Percentiles rank a stretch among this genome's conserved stretches.
Conservation (phyloP, 2,888 invertebrate genomes). For the Nasonovia ribisnigri region DNA sequence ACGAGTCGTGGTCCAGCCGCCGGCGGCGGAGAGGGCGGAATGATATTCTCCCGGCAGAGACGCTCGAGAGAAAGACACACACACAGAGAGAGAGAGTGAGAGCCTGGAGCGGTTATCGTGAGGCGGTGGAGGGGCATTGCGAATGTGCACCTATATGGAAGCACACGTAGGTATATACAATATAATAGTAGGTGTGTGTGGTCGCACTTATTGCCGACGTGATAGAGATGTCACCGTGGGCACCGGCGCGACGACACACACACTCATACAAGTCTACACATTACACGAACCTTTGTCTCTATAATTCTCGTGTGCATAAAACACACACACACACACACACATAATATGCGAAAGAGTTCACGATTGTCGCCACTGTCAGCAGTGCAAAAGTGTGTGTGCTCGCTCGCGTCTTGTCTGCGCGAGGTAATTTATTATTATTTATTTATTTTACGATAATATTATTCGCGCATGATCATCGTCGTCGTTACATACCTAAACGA, state of each 20-base stretch:
- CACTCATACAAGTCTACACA: neutral
- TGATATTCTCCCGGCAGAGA: neutral
- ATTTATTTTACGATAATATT: conserved; percentile 55
- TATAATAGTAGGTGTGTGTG: conserved; percentile 55
- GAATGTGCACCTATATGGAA: neutral
- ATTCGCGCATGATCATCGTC: conserved; percentile 30
- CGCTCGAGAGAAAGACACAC: neutral
- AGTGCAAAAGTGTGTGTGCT: neutral
- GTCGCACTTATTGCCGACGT: conserved; percentile 62
- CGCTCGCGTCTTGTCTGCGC: conserved; percentile 12
- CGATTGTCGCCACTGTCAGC: conserved; percentile 10
- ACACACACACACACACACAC: neutral
- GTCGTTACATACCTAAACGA: neutral
- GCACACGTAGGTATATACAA: neutral
- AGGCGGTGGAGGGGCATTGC: neutral
- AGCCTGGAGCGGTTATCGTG: neutral
- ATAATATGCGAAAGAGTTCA: neutral
- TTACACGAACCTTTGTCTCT: conserved; percentile 39
- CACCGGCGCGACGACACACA: conserved; percentile 32
- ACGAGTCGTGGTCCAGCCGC: neutral
- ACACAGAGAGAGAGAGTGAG: neutral
- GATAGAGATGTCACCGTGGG: conserved; percentile 62
- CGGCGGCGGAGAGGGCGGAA: neutral
- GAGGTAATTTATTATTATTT: conserved; percentile 54
- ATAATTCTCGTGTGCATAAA: neutral